Evolutionary conservation across 2,888 invertebrate species (phyloP).

Genomic region (Chrysolina oricalcia): DNA sequence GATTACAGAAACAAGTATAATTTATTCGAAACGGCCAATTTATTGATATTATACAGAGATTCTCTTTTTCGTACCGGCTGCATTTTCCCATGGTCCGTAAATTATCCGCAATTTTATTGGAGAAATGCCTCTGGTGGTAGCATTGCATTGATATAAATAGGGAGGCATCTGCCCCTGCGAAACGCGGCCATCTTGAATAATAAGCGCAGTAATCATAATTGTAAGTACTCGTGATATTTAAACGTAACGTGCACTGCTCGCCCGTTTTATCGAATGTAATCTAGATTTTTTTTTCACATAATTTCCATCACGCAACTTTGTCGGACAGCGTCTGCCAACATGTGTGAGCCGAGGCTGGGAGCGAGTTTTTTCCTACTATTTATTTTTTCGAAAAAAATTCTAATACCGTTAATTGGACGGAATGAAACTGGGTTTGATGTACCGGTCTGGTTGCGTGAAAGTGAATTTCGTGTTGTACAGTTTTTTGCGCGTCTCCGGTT

Average conservation of each 20-base stretch:
- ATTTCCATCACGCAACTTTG: slow-evolving; percentile 63
- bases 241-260: slow-evolving; percentile 63
- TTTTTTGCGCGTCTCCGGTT: slow-evolving; percentile 4
- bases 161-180: slow-evolving; percentile 45
- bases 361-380: slow-evolving; percentile 11
- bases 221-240: slow-evolving; percentile 64
- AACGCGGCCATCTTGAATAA: slow-evolving; percentile 64
- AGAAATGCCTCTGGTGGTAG: slow-evolving; percentile 35
- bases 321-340: slow-evolving; percentile 23
- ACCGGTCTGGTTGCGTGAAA: not conserved
- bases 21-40: not conserved
- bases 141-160: slow-evolving; percentile 48
- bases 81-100: slow-evolving; percentile 45
- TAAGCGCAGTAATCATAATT: slow-evolving; percentile 64
- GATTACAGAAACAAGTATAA: not conserved
- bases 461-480: slow-evolving; percentile 15
- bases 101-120: slow-evolving; percentile 35
- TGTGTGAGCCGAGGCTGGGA: slow-evolving; percentile 33
- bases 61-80: slow-evolving; percentile 28
- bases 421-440: slow-evolving; percentile 19
- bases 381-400: slow-evolving; percentile 13
- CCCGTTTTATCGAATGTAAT: slow-evolving; percentile 64
- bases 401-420: slow-evolving; percentile 25
- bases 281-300: slow-evolving; percentile 62
- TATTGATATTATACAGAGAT: slow-evolving; percentile 42